Evolutionary conservation across 2,888 invertebrate species (phyloP).

Genomic region (Caradrina clavipalpis): DNA sequence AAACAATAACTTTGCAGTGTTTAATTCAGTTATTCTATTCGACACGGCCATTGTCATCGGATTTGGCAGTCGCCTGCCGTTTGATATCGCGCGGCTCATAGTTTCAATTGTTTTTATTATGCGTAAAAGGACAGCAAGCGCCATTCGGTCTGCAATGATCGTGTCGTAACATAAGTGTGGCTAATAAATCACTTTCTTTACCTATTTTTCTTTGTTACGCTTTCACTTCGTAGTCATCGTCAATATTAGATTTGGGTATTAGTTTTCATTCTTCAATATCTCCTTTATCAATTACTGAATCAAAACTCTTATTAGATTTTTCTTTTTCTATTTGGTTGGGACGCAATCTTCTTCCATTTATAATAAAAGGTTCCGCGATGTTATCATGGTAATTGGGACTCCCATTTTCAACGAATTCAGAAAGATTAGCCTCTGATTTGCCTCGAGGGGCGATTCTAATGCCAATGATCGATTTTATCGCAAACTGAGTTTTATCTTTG

Average conservation of each 20-base stretch:
- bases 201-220: slow-evolving; percentile 34
- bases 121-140: slow-evolving; percentile 68
- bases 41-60: slow-evolving; percentile 70
- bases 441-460: slow-evolving; percentile 68
- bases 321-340: slow-evolving; percentile 56
- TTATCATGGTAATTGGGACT: slow-evolving; percentile 81
- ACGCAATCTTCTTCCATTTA: slow-evolving; percentile 68
- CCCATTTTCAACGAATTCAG: slow-evolving; percentile 74
- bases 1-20: slow-evolving; percentile 49
- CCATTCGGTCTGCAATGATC: slow-evolving; percentile 68
- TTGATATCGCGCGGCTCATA: slow-evolving; percentile 68
- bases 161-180: slow-evolving; percentile 58
- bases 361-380: slow-evolving; percentile 72
- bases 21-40: slow-evolving; percentile 69
- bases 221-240: slow-evolving; percentile 37
- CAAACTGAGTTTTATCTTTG: slow-evolving; percentile 44
- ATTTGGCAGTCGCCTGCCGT: slow-evolving; percentile 73
- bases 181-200: slow-evolving; percentile 69
- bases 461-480: slow-evolving; percentile 58
- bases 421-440: slow-evolving; percentile 76
- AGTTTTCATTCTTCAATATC: background rate
- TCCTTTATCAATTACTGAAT: slow-evolving; percentile 7
- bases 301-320: slow-evolving; percentile 32
- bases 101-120: slow-evolving; percentile 70
- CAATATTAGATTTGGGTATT: slow-evolving; percentile 18